A percentile compares a stretch with the other conserved stretches of the same genome.
Conservation (phyloP, 1,140 invertebrate species). For the Drosophila kikkawai region DNA sequence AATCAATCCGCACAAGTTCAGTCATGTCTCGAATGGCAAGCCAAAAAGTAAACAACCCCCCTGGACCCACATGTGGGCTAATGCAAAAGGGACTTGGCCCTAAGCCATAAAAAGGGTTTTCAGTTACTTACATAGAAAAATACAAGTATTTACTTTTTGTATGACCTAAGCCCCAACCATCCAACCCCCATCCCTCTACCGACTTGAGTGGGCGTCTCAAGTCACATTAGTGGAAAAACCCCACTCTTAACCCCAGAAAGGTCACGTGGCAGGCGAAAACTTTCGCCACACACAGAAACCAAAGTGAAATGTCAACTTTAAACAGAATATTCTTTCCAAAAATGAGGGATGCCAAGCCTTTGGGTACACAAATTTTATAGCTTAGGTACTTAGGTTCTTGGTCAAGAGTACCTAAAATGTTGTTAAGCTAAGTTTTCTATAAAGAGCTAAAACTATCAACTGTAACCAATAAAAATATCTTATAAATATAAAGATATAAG, state of each 20-base stretch:
- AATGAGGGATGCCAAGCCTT: not conserved
- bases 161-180: conserved; percentile 9
- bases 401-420: not conserved
- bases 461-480: too few species aligned
- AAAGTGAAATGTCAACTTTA: conserved; percentile 63
- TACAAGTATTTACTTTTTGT: conserved; percentile 69
- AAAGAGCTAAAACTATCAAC: too few species aligned
- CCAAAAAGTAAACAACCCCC: conserved; percentile 39
- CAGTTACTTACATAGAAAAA: conserved; percentile 48
- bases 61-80: conserved; percentile 51
- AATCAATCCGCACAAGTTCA: conserved; percentile 62
- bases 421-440: not conserved
- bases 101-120: conserved; percentile 67
- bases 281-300: conserved; percentile 24
- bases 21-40: conserved; percentile 47
- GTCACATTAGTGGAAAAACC: conserved; percentile 62
- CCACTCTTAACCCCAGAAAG: conserved; percentile 48
- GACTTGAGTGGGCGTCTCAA: conserved; percentile 42
- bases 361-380: not conserved
- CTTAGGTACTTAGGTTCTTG: not conserved
- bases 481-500: too few species aligned
- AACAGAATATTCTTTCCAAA: not conserved
- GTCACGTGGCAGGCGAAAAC: conserved; percentile 41
- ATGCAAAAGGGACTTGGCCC: conserved; percentile 65
- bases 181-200: not conserved